A percentile compares a stretch with the other conserved stretches of the same genome.
phyloP scores from a whole-genome alignment of 2,888 invertebrate species.

The Cantharis rufa region DNA sequence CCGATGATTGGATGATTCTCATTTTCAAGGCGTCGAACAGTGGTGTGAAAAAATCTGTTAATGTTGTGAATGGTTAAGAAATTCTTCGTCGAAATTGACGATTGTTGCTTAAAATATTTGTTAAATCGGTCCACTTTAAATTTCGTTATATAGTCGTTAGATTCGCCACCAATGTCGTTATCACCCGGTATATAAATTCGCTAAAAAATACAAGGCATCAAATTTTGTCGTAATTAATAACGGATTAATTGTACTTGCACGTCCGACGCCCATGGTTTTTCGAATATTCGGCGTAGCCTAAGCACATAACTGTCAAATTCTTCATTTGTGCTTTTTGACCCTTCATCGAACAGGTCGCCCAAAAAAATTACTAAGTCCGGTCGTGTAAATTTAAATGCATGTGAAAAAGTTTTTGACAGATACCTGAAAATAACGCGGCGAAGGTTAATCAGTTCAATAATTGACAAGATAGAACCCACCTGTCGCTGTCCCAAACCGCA shows the following conservation, averaged over 20 bases:
- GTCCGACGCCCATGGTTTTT: conserved; percentile 44
- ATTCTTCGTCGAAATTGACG: conserved; percentile 64
- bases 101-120: conserved; percentile 72
- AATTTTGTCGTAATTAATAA: conserved; percentile 4
- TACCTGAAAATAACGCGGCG: conserved; percentile 64
- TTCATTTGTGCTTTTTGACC: conserved; percentile 70
- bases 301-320: conserved; percentile 76
- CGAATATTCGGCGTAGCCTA: conserved; percentile 73
- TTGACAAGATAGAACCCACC: conserved; percentile 52
- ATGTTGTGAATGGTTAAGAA: conserved; percentile 72
- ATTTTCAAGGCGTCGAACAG: conserved; percentile 60
- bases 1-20: conserved; percentile 60
- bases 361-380: conserved; percentile 88
- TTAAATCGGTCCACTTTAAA: conserved; percentile 76
- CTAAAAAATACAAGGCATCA: conserved; percentile 54
- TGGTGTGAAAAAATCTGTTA: conserved; percentile 69
- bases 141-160: conserved; percentile 66
- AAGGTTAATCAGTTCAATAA: background rate
- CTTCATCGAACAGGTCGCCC: conserved; percentile 96
- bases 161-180: conserved; percentile 97
- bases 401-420: conserved; percentile 75
- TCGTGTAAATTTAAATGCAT: conserved; percentile 70
- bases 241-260: conserved; percentile 44
- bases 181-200: conserved; percentile 91
- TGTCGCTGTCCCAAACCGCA: conserved; percentile 86